Conservation (phyloP, 2,113 vertebrate genomes). For the Microcebus murinus region DNA sequence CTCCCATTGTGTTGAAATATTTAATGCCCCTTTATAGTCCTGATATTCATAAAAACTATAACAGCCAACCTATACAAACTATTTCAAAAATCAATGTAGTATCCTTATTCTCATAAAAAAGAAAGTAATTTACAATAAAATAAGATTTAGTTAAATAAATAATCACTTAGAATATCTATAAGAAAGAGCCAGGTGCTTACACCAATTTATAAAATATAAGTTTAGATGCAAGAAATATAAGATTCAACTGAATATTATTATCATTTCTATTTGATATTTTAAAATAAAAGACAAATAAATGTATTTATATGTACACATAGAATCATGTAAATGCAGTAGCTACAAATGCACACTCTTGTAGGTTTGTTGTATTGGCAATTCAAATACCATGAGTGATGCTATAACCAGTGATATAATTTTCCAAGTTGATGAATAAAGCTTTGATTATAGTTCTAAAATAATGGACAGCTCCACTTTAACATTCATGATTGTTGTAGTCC, state of each 20-base stretch:
- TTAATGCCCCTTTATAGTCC: neutral
- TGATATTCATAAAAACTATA: neutral
- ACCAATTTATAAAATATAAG: neutral
- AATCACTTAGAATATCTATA: neutral
- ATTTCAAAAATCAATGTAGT: neutral
- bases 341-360: neutral
- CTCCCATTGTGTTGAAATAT: neutral
- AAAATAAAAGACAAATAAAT: neutral
- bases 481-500: neutral
- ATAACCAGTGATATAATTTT: neutral
- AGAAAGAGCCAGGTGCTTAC: neutral
- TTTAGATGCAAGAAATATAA: neutral
- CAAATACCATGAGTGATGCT: neutral
- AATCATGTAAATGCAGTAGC: neutral
- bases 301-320: neutral
- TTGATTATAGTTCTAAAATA: neutral
- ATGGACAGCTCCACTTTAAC: neutral
- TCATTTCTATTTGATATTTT: neutral
- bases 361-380: neutral
- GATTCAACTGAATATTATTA: neutral
- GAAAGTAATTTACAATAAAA: neutral
- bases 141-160: neutral
- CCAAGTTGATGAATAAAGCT: neutral
- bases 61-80: neutral
- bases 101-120: neutral